These are phyloP conservation scores for Elaphurus davidianus DNA, from an alignment of 2,113 vertebrate genomes.

Conservation along the genomic window DNA sequence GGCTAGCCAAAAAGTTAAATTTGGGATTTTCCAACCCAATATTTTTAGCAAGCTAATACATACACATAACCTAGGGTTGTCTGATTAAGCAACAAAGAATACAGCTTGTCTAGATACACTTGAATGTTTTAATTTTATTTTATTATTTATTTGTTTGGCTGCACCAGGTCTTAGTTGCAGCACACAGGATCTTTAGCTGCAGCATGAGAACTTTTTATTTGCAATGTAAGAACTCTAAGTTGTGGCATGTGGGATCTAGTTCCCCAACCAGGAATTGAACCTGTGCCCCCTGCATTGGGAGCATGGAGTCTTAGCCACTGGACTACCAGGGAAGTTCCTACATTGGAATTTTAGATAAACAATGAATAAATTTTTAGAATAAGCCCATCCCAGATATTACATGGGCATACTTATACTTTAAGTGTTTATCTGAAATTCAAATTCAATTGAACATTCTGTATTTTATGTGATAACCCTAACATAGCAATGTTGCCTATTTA, in stretches of 20 bases:
- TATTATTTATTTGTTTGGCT: background rate
- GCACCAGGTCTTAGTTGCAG: background rate
- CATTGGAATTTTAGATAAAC: background rate
- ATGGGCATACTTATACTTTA: background rate
- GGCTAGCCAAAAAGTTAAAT: background rate
- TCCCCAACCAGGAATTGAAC: background rate
- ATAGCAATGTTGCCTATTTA: background rate
- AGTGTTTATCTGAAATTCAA: background rate
- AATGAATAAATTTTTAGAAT: background rate
- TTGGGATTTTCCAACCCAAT: background rate
- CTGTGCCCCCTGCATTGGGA: background rate
- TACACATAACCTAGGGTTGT: background rate
- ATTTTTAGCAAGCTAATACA: background rate
- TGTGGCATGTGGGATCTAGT: background rate
- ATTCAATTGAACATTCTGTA: background rate
- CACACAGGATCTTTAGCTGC: fast-evolving
- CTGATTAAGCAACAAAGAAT: background rate
- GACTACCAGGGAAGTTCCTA: background rate
- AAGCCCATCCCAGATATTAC: background rate
- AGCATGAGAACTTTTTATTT: background rate
- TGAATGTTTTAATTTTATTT: background rate
- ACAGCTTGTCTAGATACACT: background rate
- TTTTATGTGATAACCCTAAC: background rate
- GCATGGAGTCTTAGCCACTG: background rate
- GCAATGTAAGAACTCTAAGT: background rate